Conservation (phyloP, 2,888 invertebrate species). For the Odontothrips loti region DNA sequence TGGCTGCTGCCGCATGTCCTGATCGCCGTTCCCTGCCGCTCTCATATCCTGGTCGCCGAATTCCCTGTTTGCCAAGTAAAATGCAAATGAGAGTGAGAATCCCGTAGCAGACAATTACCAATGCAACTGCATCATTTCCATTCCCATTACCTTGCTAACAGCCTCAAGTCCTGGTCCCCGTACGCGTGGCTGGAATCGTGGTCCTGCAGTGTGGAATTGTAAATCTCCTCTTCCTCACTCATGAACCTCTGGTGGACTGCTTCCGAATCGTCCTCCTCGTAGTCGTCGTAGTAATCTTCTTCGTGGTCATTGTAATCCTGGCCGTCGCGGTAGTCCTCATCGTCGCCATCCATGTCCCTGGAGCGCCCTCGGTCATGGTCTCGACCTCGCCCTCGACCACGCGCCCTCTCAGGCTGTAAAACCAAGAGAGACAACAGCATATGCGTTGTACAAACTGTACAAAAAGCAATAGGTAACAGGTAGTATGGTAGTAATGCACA, state of each 20-base stretch:
- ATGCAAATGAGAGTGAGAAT: background rate
- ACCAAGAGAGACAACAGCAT: too few relatives aligned
- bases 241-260: background rate
- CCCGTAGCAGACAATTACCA: background rate
- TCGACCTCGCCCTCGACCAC: constrained; percentile 7
- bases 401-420: background rate
- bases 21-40: constrained; percentile 19
- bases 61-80: constrained; percentile 26
- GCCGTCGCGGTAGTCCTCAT: constrained; percentile 16
- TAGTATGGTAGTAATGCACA: too few relatives aligned
- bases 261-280: background rate
- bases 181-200: constrained; percentile 33
- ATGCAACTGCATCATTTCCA: background rate
- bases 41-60: background rate
- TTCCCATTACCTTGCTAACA: background rate
- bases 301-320: constrained; percentile 5
- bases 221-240: constrained; percentile 31
- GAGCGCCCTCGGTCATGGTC: background rate
- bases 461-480: too few relatives aligned
- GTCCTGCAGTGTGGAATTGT: background rate
- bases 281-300: background rate
- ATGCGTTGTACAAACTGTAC: too few relatives aligned
- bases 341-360: background rate
- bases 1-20: constrained; percentile 33
- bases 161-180: constrained; percentile 42